Conservation (phyloP, 2,113 vertebrate genomes). For the Cynopterus brachyotis region DNA sequence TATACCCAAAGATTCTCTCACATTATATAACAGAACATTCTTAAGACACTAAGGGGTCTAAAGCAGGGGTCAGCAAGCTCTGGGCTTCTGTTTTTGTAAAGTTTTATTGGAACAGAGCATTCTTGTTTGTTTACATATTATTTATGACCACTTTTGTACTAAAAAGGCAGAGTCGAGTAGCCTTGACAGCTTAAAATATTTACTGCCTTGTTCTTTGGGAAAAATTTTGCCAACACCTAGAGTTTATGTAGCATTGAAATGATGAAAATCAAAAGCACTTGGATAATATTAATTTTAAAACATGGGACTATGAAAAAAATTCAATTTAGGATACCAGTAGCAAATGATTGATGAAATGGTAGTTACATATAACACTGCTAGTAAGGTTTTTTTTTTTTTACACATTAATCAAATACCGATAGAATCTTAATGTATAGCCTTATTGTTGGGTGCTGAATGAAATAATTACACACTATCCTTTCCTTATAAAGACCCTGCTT, state of each 20-base stretch:
- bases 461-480: not conserved
- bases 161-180: not conserved
- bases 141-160: not conserved
- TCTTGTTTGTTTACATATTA: not conserved
- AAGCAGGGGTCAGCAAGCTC: not conserved
- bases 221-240: not conserved
- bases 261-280: not conserved
- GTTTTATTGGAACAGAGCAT: not conserved
- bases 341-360: not conserved
- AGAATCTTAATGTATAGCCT: not conserved
- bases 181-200: not conserved
- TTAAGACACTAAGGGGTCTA: not conserved
- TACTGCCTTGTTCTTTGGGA: not conserved
- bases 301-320: not conserved
- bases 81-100: not conserved
- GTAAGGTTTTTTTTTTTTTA: not conserved
- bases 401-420: not conserved
- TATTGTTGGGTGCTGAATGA: slow-evolving; percentile 16
- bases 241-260: not conserved
- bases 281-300: not conserved
- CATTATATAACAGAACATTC: not conserved
- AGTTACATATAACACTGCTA: not conserved
- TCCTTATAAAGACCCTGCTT: not conserved
- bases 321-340: not conserved
- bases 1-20: not conserved